Percentiles rank a stretch among this genome's conserved stretches.
Evolutionary conservation across 1,140 invertebrate genomes (phyloP).

Genomic region (Polypedilum pembai): DNA sequence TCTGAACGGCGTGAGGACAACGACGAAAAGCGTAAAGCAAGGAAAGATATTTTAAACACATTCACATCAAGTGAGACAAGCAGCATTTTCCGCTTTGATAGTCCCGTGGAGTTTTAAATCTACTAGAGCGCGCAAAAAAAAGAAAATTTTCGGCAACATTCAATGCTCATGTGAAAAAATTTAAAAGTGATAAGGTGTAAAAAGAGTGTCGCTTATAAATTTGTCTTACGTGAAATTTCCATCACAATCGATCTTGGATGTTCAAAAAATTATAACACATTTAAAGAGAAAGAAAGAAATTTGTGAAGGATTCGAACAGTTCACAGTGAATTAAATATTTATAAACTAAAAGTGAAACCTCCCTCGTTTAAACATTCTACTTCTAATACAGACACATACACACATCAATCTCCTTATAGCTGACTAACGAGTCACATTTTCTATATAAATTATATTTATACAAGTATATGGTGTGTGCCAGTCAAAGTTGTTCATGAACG

Average conservation of each 20-base stretch:
- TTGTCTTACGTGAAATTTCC: not conserved
- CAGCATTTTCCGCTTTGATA: too few relatives aligned
- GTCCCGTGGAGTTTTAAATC: too few relatives aligned
- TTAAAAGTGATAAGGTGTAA: not conserved
- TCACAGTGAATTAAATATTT: constrained; percentile 19
- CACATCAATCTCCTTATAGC: not conserved
- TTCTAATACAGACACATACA: not conserved
- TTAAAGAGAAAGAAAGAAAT: not conserved
- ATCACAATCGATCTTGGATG: not conserved
- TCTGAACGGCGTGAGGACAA: too few relatives aligned
- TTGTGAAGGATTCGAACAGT: constrained; percentile 5
- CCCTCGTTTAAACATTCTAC: not conserved
- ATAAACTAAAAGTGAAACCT: constrained; percentile 5
- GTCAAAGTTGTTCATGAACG: not conserved
- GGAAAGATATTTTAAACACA: too few relatives aligned
- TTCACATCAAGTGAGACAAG: too few relatives aligned
- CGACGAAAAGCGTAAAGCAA: too few relatives aligned
- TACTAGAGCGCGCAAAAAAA: too few relatives aligned
- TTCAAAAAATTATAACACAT: not conserved
- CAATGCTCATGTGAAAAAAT: not conserved
- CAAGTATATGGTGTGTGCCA: not conserved
- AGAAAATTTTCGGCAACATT: not conserved
- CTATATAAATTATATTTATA: not conserved
- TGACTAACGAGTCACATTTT: not conserved
- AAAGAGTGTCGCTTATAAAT: not conserved